Percentiles rank a stretch among this genome's conserved stretches.
phyloP scores from a whole-genome alignment of 2,888 invertebrate genomes.

The Augochlorella aurata region DNA sequence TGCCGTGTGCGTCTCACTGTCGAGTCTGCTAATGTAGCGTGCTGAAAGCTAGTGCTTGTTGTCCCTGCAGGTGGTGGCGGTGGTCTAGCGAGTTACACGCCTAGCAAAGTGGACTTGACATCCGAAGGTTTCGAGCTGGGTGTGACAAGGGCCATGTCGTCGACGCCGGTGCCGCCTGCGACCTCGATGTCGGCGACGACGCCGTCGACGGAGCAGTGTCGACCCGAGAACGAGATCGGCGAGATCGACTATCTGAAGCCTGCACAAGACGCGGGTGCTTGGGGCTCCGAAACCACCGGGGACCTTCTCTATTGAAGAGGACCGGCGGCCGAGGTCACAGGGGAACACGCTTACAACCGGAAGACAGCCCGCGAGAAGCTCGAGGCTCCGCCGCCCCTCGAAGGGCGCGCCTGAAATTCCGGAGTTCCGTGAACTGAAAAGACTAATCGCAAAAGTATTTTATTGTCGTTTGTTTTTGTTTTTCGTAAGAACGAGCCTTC shows the following conservation, averaged over 20 bases:
- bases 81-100: conserved; percentile 90
- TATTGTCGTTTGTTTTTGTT: conserved; percentile 28
- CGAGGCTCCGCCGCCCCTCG: conserved; percentile 9
- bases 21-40: background rate
- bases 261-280: conserved; percentile 81
- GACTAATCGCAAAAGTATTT: conserved; percentile 48
- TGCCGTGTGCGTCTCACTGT: background rate
- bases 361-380: conserved; percentile 24
- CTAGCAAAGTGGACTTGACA: conserved; percentile 87
- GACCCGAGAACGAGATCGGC: conserved; percentile 60
- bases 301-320: conserved; percentile 81
- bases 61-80: conserved; percentile 73
- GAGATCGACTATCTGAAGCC: conserved; percentile 81
- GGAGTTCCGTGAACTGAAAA: conserved; percentile 37
- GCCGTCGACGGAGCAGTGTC: conserved; percentile 33
- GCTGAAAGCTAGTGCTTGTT: conserved; percentile 46
- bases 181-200: conserved; percentile 44
- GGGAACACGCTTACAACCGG: background rate
- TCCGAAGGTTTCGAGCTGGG: conserved; percentile 90
- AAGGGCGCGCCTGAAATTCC: conserved; percentile 25
- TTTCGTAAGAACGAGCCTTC: conserved; percentile 22
- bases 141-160: conserved; percentile 85
- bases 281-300: conserved; percentile 82
- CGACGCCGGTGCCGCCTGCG: conserved; percentile 66
- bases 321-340: background rate